A percentile compares a stretch with the other conserved stretches of the same genome.
Conservation (phyloP, 1,140 invertebrate species). For the Drosophila repleta region DNA sequence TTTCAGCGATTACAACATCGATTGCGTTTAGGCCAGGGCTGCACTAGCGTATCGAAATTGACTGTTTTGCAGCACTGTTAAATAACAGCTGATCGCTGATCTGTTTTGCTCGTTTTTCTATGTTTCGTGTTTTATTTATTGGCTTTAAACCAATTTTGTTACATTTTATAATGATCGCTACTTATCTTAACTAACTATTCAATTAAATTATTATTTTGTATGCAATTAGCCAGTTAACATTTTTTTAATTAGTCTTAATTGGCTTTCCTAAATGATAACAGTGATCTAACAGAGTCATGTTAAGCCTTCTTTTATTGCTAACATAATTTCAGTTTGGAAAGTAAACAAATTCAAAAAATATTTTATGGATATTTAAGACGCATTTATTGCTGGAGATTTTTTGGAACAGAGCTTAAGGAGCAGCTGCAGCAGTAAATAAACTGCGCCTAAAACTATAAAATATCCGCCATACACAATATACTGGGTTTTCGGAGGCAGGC, state of each 20-base stretch:
- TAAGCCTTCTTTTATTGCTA: neutral
- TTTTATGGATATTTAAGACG: neutral
- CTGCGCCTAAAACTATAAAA: slow-evolving; percentile 58
- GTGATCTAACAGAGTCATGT: neutral
- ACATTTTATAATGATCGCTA: too few species aligned
- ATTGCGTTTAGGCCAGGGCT: slow-evolving; percentile 24
- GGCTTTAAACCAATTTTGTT: too few species aligned
- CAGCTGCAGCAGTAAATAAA: slow-evolving; percentile 44
- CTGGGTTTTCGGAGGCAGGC: slow-evolving; percentile 83
- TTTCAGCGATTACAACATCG: slow-evolving; percentile 21
- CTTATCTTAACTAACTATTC: too few species aligned
- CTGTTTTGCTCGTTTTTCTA: too few species aligned
- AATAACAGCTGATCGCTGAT: slow-evolving; percentile 6
- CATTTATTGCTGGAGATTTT: slow-evolving; percentile 4
- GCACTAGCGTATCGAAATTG: neutral
- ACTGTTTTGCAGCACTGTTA: neutral
- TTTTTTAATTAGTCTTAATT: too few species aligned
- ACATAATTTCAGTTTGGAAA: neutral
- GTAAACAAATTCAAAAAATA: neutral
- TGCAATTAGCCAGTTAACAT: too few species aligned
- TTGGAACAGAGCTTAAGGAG: slow-evolving; percentile 24
- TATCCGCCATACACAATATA: slow-evolving; percentile 84
- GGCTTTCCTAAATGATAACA: too few species aligned
- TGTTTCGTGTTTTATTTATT: too few species aligned
- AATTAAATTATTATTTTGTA: too few species aligned